Percentiles rank a stretch among this genome's conserved stretches.
phyloP scores from a whole-genome alignment of 2,888 invertebrate species.

The Baronia brevicornis region DNA sequence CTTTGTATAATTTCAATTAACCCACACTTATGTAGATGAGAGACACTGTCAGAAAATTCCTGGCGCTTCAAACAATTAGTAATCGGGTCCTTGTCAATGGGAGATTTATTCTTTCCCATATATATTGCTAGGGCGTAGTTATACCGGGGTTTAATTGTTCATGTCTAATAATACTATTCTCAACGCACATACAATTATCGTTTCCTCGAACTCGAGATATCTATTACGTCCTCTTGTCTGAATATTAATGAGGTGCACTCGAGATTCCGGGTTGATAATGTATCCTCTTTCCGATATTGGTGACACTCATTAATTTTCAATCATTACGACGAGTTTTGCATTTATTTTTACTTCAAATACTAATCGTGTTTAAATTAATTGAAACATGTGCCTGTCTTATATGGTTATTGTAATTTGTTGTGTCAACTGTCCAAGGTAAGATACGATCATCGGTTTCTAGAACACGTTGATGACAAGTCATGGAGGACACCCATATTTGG shows the following conservation, averaged over 20 bases:
- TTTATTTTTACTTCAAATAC: background rate
- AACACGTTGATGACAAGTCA: constrained; percentile 18
- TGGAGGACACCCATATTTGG: constrained; percentile 2
- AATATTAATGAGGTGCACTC: constrained; percentile 36
- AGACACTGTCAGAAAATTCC: constrained; percentile 34
- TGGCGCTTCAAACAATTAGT: constrained; percentile 34
- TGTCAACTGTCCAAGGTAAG: constrained; percentile 22
- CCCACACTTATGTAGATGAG: constrained; percentile 18
- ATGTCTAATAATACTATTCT: constrained; percentile 43
- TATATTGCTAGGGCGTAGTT: constrained; percentile 19
- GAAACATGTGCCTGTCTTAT: constrained; percentile 31
- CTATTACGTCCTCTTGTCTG: constrained; percentile 28
- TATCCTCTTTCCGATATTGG: constrained; percentile 5
- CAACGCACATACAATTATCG: constrained; percentile 36
- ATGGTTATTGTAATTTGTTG: constrained; percentile 33
- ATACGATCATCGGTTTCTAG: constrained; percentile 35
- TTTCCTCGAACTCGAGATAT: constrained; percentile 41
- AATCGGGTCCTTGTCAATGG: constrained; percentile 40
- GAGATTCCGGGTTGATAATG: constrained; percentile 35
- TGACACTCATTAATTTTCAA: too few species aligned
- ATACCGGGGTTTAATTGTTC: constrained; percentile 23
- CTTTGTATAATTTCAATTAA: constrained; percentile 15
- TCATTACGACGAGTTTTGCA: background rate
- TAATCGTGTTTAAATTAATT: constrained; percentile 15
- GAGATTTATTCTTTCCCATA: constrained; percentile 64